Base-by-base conservation (phyloP, 2,888 invertebrate species). In the Lithodes maja region DNA sequence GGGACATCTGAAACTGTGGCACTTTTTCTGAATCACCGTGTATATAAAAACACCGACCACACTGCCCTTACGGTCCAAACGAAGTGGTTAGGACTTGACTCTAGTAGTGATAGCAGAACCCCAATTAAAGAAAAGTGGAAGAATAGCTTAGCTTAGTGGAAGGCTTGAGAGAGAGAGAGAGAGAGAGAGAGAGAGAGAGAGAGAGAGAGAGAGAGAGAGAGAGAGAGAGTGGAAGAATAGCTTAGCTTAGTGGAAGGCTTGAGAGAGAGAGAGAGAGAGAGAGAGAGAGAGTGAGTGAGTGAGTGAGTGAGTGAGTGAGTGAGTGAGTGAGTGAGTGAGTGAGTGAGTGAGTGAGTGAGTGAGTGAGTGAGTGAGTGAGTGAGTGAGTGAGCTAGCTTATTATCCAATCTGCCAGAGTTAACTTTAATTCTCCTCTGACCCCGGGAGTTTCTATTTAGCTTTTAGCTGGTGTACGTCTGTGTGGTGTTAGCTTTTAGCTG, bases 361-460 rank as follows among this genome's bases (percentile, higher is more conserved):
- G n/a, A 15, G 71, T n/a, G 71, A 15, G 71, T n/a, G 71, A 71
- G 71, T n/a, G 71, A 71, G 71, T n/a, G 71, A 71, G n/a, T 0
- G 12, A 17, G 71, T 12, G 5, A 71, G 71, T 5, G 1, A 71
- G 17, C 12, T n/a, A 71, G n/a, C 71, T 71, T 17, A 71, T 71
- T 71, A 71, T 71, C 71, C 17, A 71, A 71, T 71, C 71, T 71
- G n/a, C 3, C 3, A 71, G 71, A 71, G 71, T 71, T 71, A 71
- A 3, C 71, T n/a, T 71, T 71, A 71, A 71, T 71, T 71, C 71
- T n/a, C 71, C 5, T 12, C 71, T 71, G 71, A 71, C 71, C 71
- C 17, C 33, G 33, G 33, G 33, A 33, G 33, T 33, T 33, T 33
- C 33, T 33, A 33, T 33, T 33, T 33, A 33, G 33, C 33, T 33